Conservation (phyloP, 2,888 invertebrate species). For the Rhagonycha fulva region DNA sequence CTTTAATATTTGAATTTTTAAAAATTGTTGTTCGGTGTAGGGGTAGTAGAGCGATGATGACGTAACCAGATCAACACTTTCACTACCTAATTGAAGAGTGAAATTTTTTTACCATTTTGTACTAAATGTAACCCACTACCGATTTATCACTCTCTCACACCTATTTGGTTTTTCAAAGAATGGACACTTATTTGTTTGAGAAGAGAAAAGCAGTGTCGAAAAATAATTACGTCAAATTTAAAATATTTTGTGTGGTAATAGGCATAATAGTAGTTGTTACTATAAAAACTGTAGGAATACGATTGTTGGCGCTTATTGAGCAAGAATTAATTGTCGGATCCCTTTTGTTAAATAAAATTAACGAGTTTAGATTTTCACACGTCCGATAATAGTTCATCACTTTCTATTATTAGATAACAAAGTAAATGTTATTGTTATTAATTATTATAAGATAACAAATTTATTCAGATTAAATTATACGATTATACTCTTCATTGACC, state of each 20-base stretch:
- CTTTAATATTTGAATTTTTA: no score
- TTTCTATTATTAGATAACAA: conserved; percentile 24
- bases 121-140: no score
- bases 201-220: not conserved
- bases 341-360: not conserved
- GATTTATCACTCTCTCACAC: not conserved
- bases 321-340: not conserved
- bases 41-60: not conserved
- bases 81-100: not conserved
- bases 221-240: not conserved
- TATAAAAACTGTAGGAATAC: not conserved
- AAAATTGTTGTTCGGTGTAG: no score
- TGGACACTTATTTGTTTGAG: not conserved
- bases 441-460: conserved; percentile 22
- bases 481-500: conserved; percentile 37
- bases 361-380: not conserved
- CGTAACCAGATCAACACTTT: not conserved
- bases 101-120: not conserved
- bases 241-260: not conserved
- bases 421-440: conserved; percentile 9
- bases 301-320: not conserved
- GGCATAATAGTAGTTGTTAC: not conserved
- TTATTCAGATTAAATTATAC: conserved; percentile 17
- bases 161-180: not conserved
- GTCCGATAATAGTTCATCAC: conserved; percentile 1